Base-by-base conservation (phyloP, 1,140 invertebrate genomes). In the Stegodyphus dumicola region DNA sequence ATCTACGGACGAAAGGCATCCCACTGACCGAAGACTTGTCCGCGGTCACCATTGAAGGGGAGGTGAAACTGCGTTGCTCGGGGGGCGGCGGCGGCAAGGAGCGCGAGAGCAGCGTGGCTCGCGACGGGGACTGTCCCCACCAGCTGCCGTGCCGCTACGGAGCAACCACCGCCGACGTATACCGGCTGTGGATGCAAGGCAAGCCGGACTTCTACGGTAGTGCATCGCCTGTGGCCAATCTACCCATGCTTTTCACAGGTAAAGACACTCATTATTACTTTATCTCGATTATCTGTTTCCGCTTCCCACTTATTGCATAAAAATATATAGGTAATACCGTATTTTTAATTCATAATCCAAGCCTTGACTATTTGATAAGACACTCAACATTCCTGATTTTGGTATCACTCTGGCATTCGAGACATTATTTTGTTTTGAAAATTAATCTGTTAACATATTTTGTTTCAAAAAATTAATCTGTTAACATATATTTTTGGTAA, bases 151-250 rank as follows among this genome's bases (percentile, higher is more conserved):
- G 86, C 64, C 79, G 80, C 52, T 80, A 81, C 77, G 79, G 78
- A 51, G 76, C 65, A 71, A 75, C 75, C 56, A 76, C 70, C 49
- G 86, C 81, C 51, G 81, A 87, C 73, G 86, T 85, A n/a, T 87
- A 83, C 69, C 74, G 86, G 70, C 78, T 83, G 64, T 84, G 86
- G 80, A 84, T 78, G 80, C 73, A 83, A 53, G 80, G 78, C 6
- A 84, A 75, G 80, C 15, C 84, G 56, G 86, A 84, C 18, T 83
- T 87, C 66, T 84, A 83, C 86, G 86, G 85, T 51, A 81, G 73
- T 18, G 79, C 86, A 89, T 90, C 92, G 49, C 77, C 86, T 18
- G 77, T 88, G 7, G 70, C 87, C 53, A 88, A 88, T 51, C 79
- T 88, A 48, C 87, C 87, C 71, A 88, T 88, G 87, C 84, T 88